These are phyloP conservation scores for Apoda limacodes DNA, from an alignment of 2,888 invertebrate species.

Conservation along the genomic window DNA sequence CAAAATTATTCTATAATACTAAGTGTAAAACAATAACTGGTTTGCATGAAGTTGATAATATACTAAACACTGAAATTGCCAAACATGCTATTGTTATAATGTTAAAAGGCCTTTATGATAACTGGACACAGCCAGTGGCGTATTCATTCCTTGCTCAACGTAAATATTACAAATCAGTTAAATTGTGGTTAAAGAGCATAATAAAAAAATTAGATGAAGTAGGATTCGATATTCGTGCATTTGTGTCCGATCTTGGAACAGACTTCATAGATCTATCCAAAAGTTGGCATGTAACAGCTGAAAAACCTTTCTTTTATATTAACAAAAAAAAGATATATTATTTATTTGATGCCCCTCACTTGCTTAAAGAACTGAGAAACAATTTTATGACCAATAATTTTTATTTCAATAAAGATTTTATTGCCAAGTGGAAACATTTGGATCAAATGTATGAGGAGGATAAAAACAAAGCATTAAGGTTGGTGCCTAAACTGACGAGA, in stretches of 20 bases:
- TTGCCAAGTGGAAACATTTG: constrained; percentile 11
- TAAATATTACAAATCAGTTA: constrained; percentile 5
- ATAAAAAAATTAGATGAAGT: constrained; percentile 5
- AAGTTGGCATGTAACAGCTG: constrained; percentile 3
- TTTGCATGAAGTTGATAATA: constrained; percentile 11
- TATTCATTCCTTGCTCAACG: constrained; percentile 6
- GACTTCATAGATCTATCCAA: constrained; percentile 9
- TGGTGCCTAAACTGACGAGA: constrained; percentile 14
- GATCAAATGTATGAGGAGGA: constrained; percentile 8
- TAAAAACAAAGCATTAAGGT: constrained; percentile 7
- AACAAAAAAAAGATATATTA: constrained; percentile 12
- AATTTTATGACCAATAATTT: constrained; percentile 12
- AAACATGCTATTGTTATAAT: constrained; percentile 9
- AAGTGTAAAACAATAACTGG: constrained; percentile 12
- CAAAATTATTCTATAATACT: constrained; percentile 9
- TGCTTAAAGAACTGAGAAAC: constrained; percentile 10
- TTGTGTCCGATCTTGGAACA: constrained; percentile 7
- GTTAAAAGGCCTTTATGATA: constrained; percentile 6
- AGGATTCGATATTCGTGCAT: constrained; percentile 7
- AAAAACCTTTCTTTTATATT: constrained; percentile 11
- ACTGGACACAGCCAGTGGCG: constrained; percentile 10
- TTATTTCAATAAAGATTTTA: constrained; percentile 1
- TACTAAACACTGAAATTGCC: constrained; percentile 6
- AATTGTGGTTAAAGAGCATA: constrained; percentile 7
- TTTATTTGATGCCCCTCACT: constrained; percentile 13